phyloP scores from a whole-genome alignment of 1,140 invertebrate species.

The Eriosoma lanigerum region DNA sequence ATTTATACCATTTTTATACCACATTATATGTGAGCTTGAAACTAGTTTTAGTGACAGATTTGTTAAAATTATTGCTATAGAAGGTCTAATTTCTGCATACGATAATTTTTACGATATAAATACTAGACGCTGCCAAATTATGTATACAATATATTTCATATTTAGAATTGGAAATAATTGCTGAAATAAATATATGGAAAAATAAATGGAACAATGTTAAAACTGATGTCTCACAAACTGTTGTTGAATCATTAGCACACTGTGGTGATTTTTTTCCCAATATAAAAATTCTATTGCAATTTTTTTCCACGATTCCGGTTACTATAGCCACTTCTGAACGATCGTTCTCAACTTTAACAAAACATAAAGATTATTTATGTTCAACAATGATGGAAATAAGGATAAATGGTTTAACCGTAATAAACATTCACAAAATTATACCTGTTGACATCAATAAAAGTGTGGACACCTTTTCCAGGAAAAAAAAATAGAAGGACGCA shows the following conservation, averaged over 20 bases:
- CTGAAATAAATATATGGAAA: too few relatives aligned
- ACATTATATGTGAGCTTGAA: not conserved
- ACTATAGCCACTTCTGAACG: not conserved
- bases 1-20: slow-evolving; percentile 12
- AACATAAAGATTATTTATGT: not conserved
- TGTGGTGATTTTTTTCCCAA: too few relatives aligned
- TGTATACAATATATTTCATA: too few relatives aligned
- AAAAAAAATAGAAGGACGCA: not conserved
- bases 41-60: too few relatives aligned
- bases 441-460: not conserved
- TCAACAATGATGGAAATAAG: not conserved
- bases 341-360: not conserved
- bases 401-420: not conserved
- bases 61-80: too few relatives aligned
- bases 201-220: too few relatives aligned
- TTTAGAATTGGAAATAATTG: too few relatives aligned
- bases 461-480: not conserved
- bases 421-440: not conserved
- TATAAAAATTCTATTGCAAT: not conserved
- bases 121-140: too few relatives aligned
- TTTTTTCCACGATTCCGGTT: not conserved
- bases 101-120: too few relatives aligned
- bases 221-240: too few relatives aligned
- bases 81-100: too few relatives aligned
- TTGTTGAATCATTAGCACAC: not conserved